Evolutionary conservation across 2,888 invertebrate species (phyloP), one percentile per base, ranked within the genome.

Genomic region (Phymatocera aterrima): DNA sequence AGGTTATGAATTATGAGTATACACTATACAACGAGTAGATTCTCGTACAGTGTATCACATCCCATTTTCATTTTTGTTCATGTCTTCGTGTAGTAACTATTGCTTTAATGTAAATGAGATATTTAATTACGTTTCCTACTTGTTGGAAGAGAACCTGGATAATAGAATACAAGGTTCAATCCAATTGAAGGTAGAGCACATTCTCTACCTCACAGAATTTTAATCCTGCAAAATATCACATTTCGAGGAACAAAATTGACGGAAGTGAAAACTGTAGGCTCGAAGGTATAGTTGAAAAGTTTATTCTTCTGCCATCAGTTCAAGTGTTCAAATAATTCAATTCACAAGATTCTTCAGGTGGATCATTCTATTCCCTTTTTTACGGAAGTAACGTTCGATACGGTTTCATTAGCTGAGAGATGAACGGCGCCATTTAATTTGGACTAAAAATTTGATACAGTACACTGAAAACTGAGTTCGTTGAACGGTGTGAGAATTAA

Each of bases 1-100:
- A 46, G 68, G 24, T 68, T 68, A 15, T 68, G 68, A 68, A 68
- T 68, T 68, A 68, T 68, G 24, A 12, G 15, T 43, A 24, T 15
- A 64, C n/a, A 64, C 37, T 18, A 24, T 15, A 64, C n/a, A 64
- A n/a, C n/a, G 21, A n/a, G 37, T 34, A 64, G 12, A 68, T 15
- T 8, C 61, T 64, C 37, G 37, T 60, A 21, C 34, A 31, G 21
- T 10, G 34, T 37, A 64, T 34, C 61, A 64, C 37, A 37, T 37
- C 37, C 18, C 61, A 64, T 64, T 64, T 64, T 31, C 61, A 37
- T 34, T 64, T 24, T 57, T 15, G 57, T 57, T 48, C 15, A 57
- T 57, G 15, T 57, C 24, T 57, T 57, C 57, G 57, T 57, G 28
- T 57, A 57, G 57, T 57, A 57, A 21, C 57, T 57, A 24, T 57